Evolutionary conservation across 2,797 vertebrate genomes (phyloP).

Genomic region (Anabas testudineus): DNA sequence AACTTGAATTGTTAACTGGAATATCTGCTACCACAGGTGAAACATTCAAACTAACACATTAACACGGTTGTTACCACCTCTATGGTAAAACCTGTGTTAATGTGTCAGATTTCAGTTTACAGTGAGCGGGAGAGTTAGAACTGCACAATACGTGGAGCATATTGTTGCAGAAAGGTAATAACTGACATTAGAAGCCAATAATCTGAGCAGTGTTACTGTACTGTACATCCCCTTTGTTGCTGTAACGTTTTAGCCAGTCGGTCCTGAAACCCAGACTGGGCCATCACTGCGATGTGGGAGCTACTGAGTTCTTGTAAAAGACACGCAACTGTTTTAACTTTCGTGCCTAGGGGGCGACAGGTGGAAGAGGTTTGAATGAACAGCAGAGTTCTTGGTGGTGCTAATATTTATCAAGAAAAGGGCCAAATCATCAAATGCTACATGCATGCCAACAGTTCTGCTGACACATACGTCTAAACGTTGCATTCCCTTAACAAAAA

Average conservation of each 20-base stretch:
- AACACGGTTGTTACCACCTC: not conserved
- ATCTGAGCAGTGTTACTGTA: no score
- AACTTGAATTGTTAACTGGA: slow-evolving; percentile 10
- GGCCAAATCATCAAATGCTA: not conserved
- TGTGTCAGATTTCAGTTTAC: slow-evolving; percentile 8
- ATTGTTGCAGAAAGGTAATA: no score
- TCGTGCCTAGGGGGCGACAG: slow-evolving; percentile 26
- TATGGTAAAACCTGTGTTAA: not conserved
- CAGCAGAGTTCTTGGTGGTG: slow-evolving; percentile 6
- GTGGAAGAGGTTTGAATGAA: not conserved
- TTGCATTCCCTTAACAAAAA: slow-evolving; percentile 11
- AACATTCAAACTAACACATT: slow-evolving; percentile 1
- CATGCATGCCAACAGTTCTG: not conserved
- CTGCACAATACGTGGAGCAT: not conserved
- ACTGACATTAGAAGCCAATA: no score
- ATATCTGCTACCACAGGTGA: not conserved
- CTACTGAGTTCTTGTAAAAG: not conserved
- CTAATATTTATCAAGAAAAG: slow-evolving; percentile 8
- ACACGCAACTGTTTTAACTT: not conserved
- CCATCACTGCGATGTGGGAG: not conserved
- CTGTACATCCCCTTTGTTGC: no score
- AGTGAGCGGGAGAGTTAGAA: not conserved
- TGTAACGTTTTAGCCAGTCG: no score
- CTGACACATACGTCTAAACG: slow-evolving; percentile 34
- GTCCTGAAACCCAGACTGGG: not conserved